These are phyloP conservation scores for Thinocorus orbignyianus DNA, from an alignment of 2,113 vertebrate genomes.

Conservation along the genomic window DNA sequence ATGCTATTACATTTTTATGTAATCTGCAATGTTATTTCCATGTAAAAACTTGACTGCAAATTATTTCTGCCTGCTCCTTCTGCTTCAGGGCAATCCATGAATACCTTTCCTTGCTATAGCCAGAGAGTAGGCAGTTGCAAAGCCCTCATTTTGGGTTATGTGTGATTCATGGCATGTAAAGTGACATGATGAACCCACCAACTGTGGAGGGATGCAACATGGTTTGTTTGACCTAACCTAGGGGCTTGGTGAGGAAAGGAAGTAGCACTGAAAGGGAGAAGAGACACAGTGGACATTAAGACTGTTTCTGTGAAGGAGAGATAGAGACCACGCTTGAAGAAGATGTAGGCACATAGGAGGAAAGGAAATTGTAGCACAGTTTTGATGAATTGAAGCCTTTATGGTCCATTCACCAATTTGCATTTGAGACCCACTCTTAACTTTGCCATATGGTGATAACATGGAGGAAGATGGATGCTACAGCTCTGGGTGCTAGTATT, in stretches of 20 bases:
- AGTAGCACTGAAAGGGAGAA: background rate
- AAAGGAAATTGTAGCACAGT: background rate
- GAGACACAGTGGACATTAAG: background rate
- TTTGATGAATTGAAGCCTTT: background rate
- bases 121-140: background rate
- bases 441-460: background rate
- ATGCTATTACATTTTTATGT: background rate
- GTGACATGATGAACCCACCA: background rate
- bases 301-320: background rate
- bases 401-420: background rate
- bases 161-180: background rate
- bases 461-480: background rate
- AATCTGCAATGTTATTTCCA: background rate
- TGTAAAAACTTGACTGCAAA: background rate
- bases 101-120: background rate
- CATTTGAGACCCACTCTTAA: background rate
- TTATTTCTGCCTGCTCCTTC: background rate
- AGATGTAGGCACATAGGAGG: background rate
- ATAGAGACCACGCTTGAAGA: background rate
- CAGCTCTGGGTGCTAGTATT: background rate
- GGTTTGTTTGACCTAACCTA: background rate
- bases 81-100: background rate
- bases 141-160: background rate
- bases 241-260: background rate
- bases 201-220: background rate